Percentiles rank a stretch among this genome's conserved stretches.
phyloP scores from a whole-genome alignment of 2,113 vertebrate species.

The Amphilophus citrinellus region DNA sequence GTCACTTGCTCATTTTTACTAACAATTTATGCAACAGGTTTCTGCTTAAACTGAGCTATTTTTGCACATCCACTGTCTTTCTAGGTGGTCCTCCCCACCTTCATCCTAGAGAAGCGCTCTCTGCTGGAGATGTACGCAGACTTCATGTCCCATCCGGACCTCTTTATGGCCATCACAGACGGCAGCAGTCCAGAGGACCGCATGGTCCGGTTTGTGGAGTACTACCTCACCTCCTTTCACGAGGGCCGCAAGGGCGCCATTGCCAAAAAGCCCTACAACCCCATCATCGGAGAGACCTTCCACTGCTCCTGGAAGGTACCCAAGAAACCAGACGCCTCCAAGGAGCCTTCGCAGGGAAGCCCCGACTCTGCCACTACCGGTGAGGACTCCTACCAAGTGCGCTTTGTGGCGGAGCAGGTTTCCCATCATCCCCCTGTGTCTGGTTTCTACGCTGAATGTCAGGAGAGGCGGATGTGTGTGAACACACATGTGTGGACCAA shows the following conservation, averaged over 20 bases:
- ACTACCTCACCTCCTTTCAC: conserved; percentile 99
- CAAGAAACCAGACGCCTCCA: conserved; percentile 63
- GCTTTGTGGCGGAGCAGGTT: conserved; percentile 97
- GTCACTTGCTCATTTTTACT: background rate
- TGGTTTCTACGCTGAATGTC: conserved; percentile 97
- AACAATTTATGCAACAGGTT: background rate
- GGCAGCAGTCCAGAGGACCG: conserved; percentile 89
- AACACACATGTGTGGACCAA: conserved; percentile 98
- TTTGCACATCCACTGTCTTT: background rate
- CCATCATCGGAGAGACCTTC: conserved; percentile 97
- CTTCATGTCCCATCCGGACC: conserved; percentile 97
- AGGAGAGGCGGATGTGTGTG: conserved; percentile 92
- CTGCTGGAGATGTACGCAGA: conserved; percentile 98
- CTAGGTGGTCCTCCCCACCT: conserved; percentile 97
- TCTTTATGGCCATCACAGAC: conserved; percentile 90
- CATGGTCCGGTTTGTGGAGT: conserved; percentile 97
- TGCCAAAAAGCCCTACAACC: conserved; percentile 99
- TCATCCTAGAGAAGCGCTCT: conserved; percentile 97
- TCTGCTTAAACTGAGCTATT: background rate
- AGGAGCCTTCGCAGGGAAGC: conserved; percentile 28
- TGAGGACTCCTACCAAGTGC: conserved; percentile 86
- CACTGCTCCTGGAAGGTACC: conserved; percentile 96
- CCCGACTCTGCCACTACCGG: conserved; percentile 29
- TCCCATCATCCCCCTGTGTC: conserved; percentile 99
- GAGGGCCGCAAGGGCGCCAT: conserved; percentile 98